Conservation (phyloP, 2,888 invertebrate species). For the Sepioteuthis lessoniana region DNA sequence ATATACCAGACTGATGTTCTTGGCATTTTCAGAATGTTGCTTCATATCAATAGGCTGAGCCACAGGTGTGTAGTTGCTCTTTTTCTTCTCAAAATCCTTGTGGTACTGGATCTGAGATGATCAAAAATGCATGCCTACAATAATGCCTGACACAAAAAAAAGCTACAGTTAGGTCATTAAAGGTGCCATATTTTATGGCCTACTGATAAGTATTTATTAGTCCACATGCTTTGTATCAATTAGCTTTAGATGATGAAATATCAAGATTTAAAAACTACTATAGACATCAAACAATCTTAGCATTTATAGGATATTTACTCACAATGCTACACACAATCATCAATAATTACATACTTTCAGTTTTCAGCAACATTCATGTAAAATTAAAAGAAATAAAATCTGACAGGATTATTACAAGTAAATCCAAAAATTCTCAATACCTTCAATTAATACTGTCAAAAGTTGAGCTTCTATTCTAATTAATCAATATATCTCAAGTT, state of each 20-base stretch:
- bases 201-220: neutral
- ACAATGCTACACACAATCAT: neutral
- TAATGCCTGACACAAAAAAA: neutral
- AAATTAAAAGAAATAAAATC: no score
- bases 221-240: neutral
- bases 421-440: no score
- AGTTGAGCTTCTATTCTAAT: no score
- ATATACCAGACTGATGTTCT: slow-evolving; percentile 79
- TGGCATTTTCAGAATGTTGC: slow-evolving; percentile 97
- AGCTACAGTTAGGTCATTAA: neutral
- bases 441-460: no score
- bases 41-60: slow-evolving; percentile 96
- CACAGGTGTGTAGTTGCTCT: slow-evolving; percentile 90
- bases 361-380: neutral
- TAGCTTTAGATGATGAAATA: neutral
- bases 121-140: slow-evolving; percentile 24
- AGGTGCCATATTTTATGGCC: neutral
- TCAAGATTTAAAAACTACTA: neutral
- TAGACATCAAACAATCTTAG: neutral
- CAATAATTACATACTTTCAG: neutral
- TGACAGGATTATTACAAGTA: no score
- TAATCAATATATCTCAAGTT: no score
- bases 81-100: slow-evolving; percentile 78
- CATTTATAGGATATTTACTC: neutral
- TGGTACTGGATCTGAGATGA: slow-evolving; percentile 87